Conservation (phyloP, 2,797 vertebrate species). For the Mastacembelus armatus region DNA sequence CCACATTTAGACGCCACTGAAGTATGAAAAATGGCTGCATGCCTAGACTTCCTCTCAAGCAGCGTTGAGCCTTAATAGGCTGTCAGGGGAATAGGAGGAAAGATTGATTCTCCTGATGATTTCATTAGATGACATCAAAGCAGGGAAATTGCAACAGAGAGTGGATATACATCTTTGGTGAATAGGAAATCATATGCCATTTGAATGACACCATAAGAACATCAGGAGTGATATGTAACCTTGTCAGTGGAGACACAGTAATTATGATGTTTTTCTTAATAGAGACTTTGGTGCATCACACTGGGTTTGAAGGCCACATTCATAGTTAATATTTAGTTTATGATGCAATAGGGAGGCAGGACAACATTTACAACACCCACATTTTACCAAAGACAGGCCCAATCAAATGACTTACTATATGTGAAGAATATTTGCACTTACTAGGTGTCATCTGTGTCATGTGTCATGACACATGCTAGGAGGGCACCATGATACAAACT, state of each 20-base stretch:
- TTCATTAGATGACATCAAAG: slow-evolving; percentile 76
- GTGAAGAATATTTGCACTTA: neutral
- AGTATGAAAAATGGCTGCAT: slow-evolving; percentile 59
- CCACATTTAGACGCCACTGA: slow-evolving; percentile 50
- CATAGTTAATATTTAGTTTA: slow-evolving; percentile 4
- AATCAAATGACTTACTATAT: neutral
- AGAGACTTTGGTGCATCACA: slow-evolving; percentile 11
- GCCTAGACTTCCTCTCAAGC: slow-evolving; percentile 54
- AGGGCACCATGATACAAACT: neutral
- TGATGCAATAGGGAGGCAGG: slow-evolving; percentile 24
- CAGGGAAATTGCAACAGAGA: slow-evolving; percentile 64
- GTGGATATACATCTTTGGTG: slow-evolving; percentile 49
- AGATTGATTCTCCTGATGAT: slow-evolving; percentile 72
- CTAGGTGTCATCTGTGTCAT: slow-evolving; percentile 5
- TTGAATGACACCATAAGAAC: slow-evolving; percentile 48
- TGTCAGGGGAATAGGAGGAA: slow-evolving; percentile 57
- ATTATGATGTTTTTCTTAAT: slow-evolving; percentile 48
- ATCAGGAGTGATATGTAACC: slow-evolving; percentile 33
- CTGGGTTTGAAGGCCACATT: neutral
- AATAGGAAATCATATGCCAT: slow-evolving; percentile 58
- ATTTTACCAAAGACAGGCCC: slow-evolving; percentile 4
- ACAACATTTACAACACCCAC: neutral
- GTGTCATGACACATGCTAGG: neutral
- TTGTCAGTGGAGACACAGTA: slow-evolving; percentile 41
- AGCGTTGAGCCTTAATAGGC: slow-evolving; percentile 61